These are phyloP conservation scores for Psittacula echo DNA, from an alignment of 2,797 vertebrate genomes.

Conservation along the genomic window DNA sequence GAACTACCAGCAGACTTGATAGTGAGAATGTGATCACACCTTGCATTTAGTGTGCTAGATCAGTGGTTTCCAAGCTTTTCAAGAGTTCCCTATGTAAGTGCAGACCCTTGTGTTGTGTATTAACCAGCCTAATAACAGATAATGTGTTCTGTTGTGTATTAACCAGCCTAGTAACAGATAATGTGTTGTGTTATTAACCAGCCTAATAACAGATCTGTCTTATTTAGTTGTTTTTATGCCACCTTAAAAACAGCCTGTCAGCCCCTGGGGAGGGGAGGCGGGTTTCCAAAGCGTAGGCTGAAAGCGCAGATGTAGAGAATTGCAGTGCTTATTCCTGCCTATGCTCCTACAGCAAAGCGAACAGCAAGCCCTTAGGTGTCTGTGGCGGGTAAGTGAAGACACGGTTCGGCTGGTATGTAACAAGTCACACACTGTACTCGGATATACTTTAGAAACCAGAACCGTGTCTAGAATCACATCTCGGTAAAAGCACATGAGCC, in stretches of 20 bases:
- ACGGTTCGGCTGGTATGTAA: accelerated
- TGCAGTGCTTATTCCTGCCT: background rate
- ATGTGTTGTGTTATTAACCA: background rate
- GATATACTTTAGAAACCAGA: background rate
- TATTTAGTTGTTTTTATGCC: background rate
- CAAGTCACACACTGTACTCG: accelerated
- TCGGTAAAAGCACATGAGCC: background rate
- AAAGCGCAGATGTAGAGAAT: background rate
- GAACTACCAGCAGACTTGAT: background rate
- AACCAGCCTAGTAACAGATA: background rate
- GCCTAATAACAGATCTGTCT: background rate
- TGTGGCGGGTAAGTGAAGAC: background rate
- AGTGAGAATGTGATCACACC: background rate
- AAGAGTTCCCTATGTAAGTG: background rate
- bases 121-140: background rate
- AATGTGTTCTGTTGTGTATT: no score
- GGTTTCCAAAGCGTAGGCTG: background rate
- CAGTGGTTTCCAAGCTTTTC: background rate
- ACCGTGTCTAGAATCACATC: accelerated
- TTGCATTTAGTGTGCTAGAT: background rate
- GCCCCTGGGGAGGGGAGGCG: background rate
- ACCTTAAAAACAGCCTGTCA: background rate
- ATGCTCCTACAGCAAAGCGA: accelerated
- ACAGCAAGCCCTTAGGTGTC: background rate
- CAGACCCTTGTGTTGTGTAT: background rate